These are phyloP conservation scores for Oreohelix idahoensis DNA, from an alignment of 1,140 invertebrate species.

Conservation along the genomic window DNA sequence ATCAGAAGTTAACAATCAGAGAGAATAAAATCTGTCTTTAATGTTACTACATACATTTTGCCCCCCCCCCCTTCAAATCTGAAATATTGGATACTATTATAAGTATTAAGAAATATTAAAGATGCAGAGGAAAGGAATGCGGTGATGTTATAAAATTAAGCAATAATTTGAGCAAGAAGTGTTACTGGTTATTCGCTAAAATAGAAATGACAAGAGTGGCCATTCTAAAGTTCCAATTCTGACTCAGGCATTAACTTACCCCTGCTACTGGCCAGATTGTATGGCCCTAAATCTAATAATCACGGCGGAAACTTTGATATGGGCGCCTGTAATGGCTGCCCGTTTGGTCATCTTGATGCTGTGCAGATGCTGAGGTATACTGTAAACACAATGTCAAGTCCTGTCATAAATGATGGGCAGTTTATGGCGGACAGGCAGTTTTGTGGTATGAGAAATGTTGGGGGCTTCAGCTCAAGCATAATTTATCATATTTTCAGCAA, in stretches of 20 bases:
- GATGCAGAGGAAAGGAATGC: too few relatives aligned
- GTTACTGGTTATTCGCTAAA: slow-evolving; percentile 18
- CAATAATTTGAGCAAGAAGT: neutral
- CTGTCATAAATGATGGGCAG: neutral
- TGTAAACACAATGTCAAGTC: slow-evolving; percentile 25
- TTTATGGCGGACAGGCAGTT: neutral
- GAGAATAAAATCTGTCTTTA: too few relatives aligned
- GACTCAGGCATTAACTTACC: slow-evolving; percentile 1
- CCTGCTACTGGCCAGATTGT: slow-evolving; percentile 4
- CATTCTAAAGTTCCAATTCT: slow-evolving; percentile 34
- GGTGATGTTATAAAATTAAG: neutral
- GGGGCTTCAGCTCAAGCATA: too few relatives aligned
- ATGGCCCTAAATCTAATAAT: slow-evolving; percentile 49
- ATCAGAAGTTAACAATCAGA: too few relatives aligned
- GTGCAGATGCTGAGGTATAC: slow-evolving; percentile 33
- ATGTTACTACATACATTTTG: too few relatives aligned
- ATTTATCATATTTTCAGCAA: too few relatives aligned
- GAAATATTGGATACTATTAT: too few relatives aligned
- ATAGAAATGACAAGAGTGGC: neutral
- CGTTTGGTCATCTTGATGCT: slow-evolving; percentile 23
- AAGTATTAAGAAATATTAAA: too few relatives aligned
- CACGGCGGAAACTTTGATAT: slow-evolving; percentile 49
- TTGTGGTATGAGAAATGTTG: neutral
- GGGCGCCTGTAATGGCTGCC: slow-evolving; percentile 38
- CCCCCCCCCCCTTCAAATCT: too few relatives aligned